Percentiles rank a stretch among this genome's conserved stretches.
These are phyloP conservation scores for Peromyscus polionotus DNA, from an alignment of 2,113 vertebrate genomes.

Conservation along the genomic window DNA sequence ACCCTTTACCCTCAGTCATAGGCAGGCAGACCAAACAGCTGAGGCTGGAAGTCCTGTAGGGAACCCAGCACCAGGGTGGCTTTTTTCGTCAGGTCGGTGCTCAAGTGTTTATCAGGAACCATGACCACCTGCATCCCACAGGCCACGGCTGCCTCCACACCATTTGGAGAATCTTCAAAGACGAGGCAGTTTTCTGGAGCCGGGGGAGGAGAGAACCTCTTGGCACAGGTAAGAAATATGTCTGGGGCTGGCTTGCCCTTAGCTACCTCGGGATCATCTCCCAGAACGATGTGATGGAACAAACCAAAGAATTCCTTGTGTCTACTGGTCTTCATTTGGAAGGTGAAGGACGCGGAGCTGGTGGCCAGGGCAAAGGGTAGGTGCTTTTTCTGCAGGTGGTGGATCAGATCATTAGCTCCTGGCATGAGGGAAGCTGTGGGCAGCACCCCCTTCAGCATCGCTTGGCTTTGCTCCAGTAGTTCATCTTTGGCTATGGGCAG, in stretches of 20 bases:
- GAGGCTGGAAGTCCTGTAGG: constrained; percentile 92
- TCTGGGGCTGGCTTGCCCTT: constrained; percentile 93
- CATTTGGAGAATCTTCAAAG: constrained; percentile 95
- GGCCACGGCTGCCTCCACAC: constrained; percentile 90
- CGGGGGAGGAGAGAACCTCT: constrained; percentile 90
- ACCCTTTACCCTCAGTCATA: constrained; percentile 84
- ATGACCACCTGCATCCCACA: constrained; percentile 97
- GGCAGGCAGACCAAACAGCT: constrained; percentile 93
- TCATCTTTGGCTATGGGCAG: not conserved
- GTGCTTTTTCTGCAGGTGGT: constrained; percentile 88
- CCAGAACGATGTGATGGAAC: constrained; percentile 93
- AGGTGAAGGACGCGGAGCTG: constrained; percentile 90
- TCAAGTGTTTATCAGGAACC: constrained; percentile 93
- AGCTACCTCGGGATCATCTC: constrained; percentile 94
- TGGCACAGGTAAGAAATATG: constrained; percentile 93
- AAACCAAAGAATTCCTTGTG: constrained; percentile 91
- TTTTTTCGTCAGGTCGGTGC: constrained; percentile 85
- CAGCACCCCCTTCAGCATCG: not conserved
- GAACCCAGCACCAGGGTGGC: constrained; percentile 91
- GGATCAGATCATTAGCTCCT: constrained; percentile 93
- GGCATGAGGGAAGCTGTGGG: constrained; percentile 73
- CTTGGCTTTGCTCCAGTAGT: not conserved
- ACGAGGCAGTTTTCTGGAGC: constrained; percentile 93
- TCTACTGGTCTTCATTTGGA: constrained; percentile 89
- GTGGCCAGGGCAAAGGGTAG: constrained; percentile 94